A percentile compares a stretch with the other conserved stretches of the same genome.
phyloP scores from a whole-genome alignment of 92 coral and sea anemone species.

The Porites evermanni region DNA sequence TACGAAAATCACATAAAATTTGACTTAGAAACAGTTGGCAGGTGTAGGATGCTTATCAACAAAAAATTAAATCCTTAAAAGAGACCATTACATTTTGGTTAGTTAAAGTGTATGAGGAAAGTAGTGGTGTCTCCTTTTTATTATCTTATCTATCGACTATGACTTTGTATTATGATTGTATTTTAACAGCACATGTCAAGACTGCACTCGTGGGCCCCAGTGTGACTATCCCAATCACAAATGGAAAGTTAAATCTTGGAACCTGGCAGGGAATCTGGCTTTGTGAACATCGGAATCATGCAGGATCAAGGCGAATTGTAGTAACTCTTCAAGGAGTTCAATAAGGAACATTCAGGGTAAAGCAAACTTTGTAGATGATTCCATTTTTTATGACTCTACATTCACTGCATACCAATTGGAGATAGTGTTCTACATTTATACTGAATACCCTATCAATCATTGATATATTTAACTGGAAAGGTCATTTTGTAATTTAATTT shows the following conservation, averaged over 20 bases:
- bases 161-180: not conserved
- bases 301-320: conserved; percentile 84
- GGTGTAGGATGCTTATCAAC: no score
- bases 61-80: no score
- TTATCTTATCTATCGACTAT: not conserved
- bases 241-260: conserved; percentile 92
- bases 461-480: no score
- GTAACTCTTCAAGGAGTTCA: conserved; percentile 96
- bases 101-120: not conserved
- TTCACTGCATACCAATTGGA: no score
- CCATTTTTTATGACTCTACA: no score
- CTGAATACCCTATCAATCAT: no score
- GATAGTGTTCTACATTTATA: no score
- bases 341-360: conserved; percentile 20
- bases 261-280: conserved; percentile 99
- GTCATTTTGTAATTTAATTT: no score
- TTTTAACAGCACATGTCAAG: conserved; percentile 87
- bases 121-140: not conserved
- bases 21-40: no score
- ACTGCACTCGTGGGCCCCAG: conserved; percentile 94
- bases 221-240: conserved; percentile 87
- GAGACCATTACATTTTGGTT: no score
- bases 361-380: not conserved
- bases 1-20: no score
- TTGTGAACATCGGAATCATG: conserved; percentile 95